phyloP scores from a whole-genome alignment of 1,140 invertebrate genomes.

The Brachionus calyciflorus region DNA sequence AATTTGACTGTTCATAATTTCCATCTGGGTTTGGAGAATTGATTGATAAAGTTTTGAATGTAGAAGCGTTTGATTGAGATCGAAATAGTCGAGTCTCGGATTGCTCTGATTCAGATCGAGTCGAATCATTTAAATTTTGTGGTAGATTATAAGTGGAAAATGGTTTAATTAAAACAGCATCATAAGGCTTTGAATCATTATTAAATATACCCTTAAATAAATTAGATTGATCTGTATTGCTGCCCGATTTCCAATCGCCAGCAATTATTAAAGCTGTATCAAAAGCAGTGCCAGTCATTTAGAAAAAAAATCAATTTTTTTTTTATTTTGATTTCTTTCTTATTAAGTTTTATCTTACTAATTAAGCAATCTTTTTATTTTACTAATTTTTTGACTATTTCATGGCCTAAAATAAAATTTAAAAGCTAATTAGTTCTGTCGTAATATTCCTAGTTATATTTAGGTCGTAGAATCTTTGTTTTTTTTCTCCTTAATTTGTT shows the following conservation, averaged over 20 bases:
- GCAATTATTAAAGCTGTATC: constrained; percentile 11
- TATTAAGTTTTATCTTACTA: too few relatives aligned
- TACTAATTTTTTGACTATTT: background rate
- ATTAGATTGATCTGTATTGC: background rate
- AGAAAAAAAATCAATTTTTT: too few relatives aligned
- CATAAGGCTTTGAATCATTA: background rate
- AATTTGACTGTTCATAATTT: background rate
- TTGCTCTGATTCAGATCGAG: background rate
- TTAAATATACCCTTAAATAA: background rate
- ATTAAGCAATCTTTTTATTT: too few relatives aligned
- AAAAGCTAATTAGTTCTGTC: background rate
- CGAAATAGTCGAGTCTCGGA: background rate
- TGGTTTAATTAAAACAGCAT: background rate
- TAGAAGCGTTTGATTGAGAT: background rate
- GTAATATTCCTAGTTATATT: background rate
- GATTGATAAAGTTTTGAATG: background rate
- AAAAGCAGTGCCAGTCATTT: constrained; percentile 25
- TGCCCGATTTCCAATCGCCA: background rate
- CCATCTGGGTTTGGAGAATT: background rate
- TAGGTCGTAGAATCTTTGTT: constrained; percentile 1
- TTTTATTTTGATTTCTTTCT: too few relatives aligned
- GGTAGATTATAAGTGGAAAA: background rate
- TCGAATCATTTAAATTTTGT: background rate
- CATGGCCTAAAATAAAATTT: background rate
- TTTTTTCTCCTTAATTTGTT: too few relatives aligned